Conservation (phyloP, 2,113 vertebrate species). For the Nothocercus julius region DNA sequence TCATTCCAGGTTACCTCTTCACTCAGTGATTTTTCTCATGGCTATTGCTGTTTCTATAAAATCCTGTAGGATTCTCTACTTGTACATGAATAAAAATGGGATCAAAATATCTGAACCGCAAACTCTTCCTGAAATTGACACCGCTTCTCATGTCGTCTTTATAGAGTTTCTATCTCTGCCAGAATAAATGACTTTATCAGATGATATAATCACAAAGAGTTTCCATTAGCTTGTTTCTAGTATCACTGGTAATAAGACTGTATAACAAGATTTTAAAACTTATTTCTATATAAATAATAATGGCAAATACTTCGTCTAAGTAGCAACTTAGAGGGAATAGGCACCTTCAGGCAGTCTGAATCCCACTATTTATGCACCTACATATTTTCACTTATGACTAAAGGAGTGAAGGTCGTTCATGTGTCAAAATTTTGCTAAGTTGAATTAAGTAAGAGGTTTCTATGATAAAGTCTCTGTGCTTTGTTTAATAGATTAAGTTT, state of each 20-base stretch:
- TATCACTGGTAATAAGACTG: no score
- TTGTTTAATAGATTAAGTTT: background rate
- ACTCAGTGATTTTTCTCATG: background rate
- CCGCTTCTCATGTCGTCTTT: background rate
- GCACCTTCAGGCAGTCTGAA: background rate
- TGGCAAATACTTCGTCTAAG: background rate
- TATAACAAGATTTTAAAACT: no score
- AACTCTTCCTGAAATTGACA: background rate
- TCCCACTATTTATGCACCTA: background rate
- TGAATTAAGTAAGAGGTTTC: background rate
- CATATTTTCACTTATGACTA: background rate
- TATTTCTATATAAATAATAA: no score
- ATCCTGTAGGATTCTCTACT: background rate
- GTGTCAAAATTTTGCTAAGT: background rate
- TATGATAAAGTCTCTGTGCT: background rate
- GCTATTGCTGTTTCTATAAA: background rate
- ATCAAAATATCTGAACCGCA: background rate
- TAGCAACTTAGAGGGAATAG: background rate
- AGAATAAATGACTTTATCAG: background rate
- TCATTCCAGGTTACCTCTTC: background rate
- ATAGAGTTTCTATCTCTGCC: background rate
- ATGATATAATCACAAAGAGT: no score
- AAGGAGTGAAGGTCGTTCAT: background rate
- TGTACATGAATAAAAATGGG: background rate
- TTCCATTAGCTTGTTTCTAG: no score